A percentile compares a stretch with the other conserved stretches of the same genome.
phyloP scores from a whole-genome alignment of 2,797 vertebrate species.

The Clarias laeviceps region DNA sequence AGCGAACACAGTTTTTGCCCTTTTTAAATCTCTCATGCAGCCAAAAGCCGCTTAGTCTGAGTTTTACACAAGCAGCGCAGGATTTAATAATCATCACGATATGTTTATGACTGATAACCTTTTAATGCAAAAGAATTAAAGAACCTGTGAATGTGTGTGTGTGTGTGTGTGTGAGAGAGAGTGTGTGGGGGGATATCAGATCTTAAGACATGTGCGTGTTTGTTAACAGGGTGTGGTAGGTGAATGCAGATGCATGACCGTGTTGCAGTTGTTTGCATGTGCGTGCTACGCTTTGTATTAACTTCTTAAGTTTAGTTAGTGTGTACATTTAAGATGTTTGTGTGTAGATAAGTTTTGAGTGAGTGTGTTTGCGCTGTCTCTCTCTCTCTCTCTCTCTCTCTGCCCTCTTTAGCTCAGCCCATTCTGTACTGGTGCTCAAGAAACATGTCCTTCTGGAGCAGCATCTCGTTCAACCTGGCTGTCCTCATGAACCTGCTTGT shows the following conservation, averaged over 20 bases:
- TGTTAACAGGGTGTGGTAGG: neutral
- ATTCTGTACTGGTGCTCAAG: constrained; percentile 97
- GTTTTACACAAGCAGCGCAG: neutral
- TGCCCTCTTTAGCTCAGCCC: constrained; percentile 83
- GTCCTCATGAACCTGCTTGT: constrained; percentile 98
- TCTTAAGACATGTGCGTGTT: neutral
- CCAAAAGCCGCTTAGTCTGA: neutral
- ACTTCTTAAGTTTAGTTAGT: too few relatives aligned
- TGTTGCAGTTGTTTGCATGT: neutral
- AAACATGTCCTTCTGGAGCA: constrained; percentile 99
- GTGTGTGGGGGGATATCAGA: too few relatives aligned
- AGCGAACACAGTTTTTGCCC: neutral
- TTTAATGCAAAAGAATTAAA: neutral
- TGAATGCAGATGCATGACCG: neutral
- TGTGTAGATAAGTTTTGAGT: neutral
- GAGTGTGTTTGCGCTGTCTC: neutral
- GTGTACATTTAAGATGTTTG: neutral
- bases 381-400: neutral
- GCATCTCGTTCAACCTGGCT: constrained; percentile 97
- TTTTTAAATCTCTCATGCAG: neutral
- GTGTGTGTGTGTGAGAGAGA: neutral
- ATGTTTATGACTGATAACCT: neutral
- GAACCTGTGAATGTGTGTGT: neutral
- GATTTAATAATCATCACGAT: constrained; percentile 1
- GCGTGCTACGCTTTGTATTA: neutral